Conservation (phyloP, 2,888 invertebrate genomes). For the Cerastis rubricosa region DNA sequence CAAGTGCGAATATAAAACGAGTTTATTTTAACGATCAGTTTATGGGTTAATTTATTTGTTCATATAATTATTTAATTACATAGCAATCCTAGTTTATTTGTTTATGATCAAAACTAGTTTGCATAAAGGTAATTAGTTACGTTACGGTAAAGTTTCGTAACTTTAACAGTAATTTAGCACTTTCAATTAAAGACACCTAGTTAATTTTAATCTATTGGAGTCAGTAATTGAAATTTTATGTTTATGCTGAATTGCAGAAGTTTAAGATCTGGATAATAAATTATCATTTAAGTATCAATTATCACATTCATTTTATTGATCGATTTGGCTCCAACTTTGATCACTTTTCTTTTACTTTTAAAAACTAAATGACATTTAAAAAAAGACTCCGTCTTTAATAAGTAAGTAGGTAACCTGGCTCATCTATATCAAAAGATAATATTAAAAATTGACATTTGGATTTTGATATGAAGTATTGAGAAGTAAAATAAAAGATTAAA, state of each 20-base stretch:
- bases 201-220: conserved; percentile 26
- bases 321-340: neutral
- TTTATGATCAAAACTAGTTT: conserved; percentile 32
- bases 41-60: conserved; percentile 16
- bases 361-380: neutral
- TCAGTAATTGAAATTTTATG: neutral
- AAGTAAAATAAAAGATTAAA: conserved; percentile 22
- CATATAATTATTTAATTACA: conserved; percentile 12
- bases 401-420: conserved; percentile 21
- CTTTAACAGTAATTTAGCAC: conserved; percentile 6
- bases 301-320: neutral
- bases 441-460: conserved; percentile 13
- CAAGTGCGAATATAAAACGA: conserved; percentile 3
- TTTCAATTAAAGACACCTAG: conserved; percentile 17
- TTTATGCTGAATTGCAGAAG: neutral
- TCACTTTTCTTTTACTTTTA: neutral
- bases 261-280: neutral
- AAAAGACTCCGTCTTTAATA: neutral
- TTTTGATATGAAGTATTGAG: conserved; percentile 13
- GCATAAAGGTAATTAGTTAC: conserved; percentile 37
- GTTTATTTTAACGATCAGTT: conserved; percentile 9
- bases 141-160: conserved; percentile 34
- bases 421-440: conserved; percentile 2
- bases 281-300: neutral
- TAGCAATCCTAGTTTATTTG: conserved; percentile 26